A percentile compares a stretch with the other conserved stretches of the same genome.
Evolutionary conservation across 2,113 vertebrate genomes (phyloP).

Genomic region (Casuarius casuarius): DNA sequence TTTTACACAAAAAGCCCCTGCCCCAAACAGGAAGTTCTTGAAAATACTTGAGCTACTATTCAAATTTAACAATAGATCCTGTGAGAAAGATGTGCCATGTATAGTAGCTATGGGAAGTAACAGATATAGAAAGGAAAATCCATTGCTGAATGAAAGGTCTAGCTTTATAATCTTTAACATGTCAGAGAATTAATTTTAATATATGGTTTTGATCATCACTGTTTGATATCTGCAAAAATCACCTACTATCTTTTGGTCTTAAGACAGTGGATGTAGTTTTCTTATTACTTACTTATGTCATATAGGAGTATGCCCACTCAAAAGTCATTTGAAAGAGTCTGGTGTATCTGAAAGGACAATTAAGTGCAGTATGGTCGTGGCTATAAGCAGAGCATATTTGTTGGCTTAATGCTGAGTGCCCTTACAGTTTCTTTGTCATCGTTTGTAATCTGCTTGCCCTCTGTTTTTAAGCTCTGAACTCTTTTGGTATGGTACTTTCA

Average conservation of each 20-base stretch:
- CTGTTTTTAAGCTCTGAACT: not conserved
- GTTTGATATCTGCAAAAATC: not conserved
- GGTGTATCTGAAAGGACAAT: not conserved
- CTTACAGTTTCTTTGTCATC: not conserved
- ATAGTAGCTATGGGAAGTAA: not conserved
- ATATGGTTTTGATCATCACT: not conserved
- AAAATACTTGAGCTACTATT: slow-evolving; percentile 31
- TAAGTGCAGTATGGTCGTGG: not conserved
- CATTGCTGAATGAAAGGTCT: not conserved
- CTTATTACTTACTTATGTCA: not conserved
- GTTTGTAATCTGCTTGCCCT: not conserved
- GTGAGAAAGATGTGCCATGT: not conserved
- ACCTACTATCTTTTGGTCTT: not conserved
- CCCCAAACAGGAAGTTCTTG: slow-evolving; percentile 57
- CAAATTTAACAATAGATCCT: slow-evolving; percentile 42
- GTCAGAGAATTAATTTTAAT: not conserved
- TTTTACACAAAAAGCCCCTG: not conserved
- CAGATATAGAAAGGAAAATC: not conserved
- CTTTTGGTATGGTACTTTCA: not conserved
- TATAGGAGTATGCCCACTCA: not conserved
- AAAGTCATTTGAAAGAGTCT: not conserved
- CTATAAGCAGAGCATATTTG: not conserved
- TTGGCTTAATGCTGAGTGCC: not conserved
- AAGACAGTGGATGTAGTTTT: not conserved
- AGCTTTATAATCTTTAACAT: not conserved